Evolutionary conservation across 2,888 invertebrate genomes (phyloP).

Genomic region (Megalurothrips usitatus): DNA sequence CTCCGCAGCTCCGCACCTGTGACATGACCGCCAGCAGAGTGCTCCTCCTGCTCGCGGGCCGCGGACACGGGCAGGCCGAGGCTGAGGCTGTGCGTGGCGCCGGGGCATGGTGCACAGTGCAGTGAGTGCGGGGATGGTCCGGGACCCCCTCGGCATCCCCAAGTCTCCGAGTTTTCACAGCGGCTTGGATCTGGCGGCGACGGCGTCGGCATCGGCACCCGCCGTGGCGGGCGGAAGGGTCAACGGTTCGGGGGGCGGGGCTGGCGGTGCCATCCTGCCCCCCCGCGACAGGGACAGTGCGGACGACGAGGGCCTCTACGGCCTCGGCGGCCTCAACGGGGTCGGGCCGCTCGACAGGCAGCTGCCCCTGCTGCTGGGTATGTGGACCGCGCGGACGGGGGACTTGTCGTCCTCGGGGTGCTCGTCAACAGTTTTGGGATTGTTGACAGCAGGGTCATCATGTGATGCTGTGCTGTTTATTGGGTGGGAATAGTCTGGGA

Average conservation of each 20-base stretch:
- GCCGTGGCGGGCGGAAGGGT: slow-evolving; percentile 30
- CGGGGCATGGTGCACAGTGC: slow-evolving; percentile 19
- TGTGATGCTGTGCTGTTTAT: neutral
- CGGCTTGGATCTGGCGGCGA: slow-evolving; percentile 71
- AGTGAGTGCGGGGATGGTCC: slow-evolving; percentile 21
- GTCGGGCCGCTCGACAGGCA: neutral
- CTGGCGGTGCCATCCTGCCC: slow-evolving; percentile 30
- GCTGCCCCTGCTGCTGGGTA: neutral
- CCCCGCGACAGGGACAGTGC: neutral
- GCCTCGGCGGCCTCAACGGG: neutral
- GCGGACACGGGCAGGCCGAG: neutral
- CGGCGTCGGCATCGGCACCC: slow-evolving; percentile 39
- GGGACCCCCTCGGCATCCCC: slow-evolving; percentile 64
- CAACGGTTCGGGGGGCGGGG: slow-evolving; percentile 30
- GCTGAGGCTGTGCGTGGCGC: neutral
- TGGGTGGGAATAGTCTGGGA: neutral
- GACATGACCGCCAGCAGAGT: too few relatives aligned
- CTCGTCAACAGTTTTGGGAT: too few relatives aligned
- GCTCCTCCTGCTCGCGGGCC: too few relatives aligned
- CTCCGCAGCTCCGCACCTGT: too few relatives aligned
- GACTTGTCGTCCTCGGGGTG: neutral
- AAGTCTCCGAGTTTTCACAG: slow-evolving; percentile 86
- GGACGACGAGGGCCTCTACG: neutral
- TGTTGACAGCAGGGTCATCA: too few relatives aligned
- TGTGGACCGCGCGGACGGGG: neutral